Evolutionary conservation across 2,797 vertebrate genomes (phyloP), one percentile per base, ranked within the genome.

Genomic region (Meda fulgida): DNA sequence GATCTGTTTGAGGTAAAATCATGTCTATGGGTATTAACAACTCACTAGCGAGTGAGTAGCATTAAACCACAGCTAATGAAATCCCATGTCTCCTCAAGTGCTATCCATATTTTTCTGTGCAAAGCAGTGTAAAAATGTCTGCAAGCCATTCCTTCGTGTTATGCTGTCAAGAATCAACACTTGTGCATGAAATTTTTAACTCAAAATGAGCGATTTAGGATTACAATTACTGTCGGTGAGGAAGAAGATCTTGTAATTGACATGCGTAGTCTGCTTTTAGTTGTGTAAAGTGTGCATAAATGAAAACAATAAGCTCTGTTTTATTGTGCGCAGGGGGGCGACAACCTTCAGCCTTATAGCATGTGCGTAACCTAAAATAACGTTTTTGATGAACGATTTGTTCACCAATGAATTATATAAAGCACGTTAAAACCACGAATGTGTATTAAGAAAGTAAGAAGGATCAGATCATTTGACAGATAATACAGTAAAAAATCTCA

Each of bases 381-480:
- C 0, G 10, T 38, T 36, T 79, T 48, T 48, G 5, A 79, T 23
- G 19, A 79, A 23, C 0, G 0, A 23, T 48, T 55, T 51, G 26
- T 34, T 51, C 46, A 73, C 48, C 72, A 75, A 7, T 53, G 5
- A 53, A 13, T 34, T 46, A 29, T 31, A 75, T 66, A 7, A 46
- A 46, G 78, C 40, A 36, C 0, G 16, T 1, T 23, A 8, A 71
- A n/a, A 58, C 67, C 7, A 43, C 11, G n/a, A 46, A 21, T 21
- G 1, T n/a, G 38, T 46, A 16, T 72, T n/a, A 72, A 19, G 36
- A 81, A 81, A 82, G n/a, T 82, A 36, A 73, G n/a, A 38, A 84
- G 19, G 79, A 36, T 53, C n/a, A 63, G 58, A 78, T 65, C 1
- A 55, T 53, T 36, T 70, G 34, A 29, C 75, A 78, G 75, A 71